Conservation (phyloP, 2,113 vertebrate species). For the Motacilla tschutschensis region DNA sequence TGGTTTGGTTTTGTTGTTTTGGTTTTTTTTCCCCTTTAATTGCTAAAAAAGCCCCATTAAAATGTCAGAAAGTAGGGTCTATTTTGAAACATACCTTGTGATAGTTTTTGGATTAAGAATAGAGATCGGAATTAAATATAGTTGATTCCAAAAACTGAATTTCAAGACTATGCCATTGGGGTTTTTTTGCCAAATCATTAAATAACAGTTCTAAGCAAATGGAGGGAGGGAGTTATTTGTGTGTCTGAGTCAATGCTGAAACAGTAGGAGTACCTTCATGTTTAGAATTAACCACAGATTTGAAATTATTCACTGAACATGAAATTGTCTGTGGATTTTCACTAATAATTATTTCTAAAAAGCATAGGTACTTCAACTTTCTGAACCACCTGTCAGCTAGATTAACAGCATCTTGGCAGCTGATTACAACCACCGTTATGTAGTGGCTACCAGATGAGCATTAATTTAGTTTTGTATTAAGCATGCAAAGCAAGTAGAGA, state of each 20-base stretch:
- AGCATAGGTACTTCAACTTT: not conserved
- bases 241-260: not conserved
- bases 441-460: conserved; percentile 24
- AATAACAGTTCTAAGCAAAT: not conserved
- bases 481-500: conserved; percentile 45
- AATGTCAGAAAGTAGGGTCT: not conserved
- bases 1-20: too few species aligned
- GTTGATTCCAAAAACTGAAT: not conserved
- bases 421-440: not conserved
- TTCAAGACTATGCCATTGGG: not conserved
- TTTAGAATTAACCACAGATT: not conserved
- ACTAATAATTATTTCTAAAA: conserved; percentile 7
- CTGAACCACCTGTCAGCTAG: not conserved
- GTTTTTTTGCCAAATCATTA: not conserved
- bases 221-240: not conserved
- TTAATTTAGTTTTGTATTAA: conserved; percentile 58
- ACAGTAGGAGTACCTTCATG: not conserved
- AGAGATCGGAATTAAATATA: not conserved
- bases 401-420: conserved; percentile 32
- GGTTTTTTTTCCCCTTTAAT: not conserved
- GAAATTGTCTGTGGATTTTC: not conserved
- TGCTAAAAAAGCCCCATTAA: rapidly evolving
- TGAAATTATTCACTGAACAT: not conserved
- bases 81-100: not conserved
- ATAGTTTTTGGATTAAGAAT: not conserved